phyloP scores from a whole-genome alignment of 1,140 invertebrate species.

The Sitodiplosis mosellana region DNA sequence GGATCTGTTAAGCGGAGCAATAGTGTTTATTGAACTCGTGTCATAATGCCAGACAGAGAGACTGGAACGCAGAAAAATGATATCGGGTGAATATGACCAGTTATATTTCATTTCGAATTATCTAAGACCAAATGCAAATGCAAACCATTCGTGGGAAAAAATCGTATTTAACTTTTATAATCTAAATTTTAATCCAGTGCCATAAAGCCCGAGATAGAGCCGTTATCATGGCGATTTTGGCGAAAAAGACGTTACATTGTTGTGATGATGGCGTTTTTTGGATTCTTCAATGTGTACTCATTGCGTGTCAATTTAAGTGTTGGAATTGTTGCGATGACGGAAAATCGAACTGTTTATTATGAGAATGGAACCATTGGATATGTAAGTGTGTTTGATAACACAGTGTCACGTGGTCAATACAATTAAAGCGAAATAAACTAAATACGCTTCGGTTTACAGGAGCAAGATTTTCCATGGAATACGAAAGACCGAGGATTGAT shows the following conservation, averaged over 20 bases:
- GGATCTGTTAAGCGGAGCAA: no score
- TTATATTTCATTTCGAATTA: no score
- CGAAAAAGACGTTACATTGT: conserved; percentile 49
- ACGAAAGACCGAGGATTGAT: conserved; percentile 52
- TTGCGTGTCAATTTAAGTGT: conserved; percentile 75
- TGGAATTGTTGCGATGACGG: conserved; percentile 76
- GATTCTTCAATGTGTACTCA: conserved; percentile 75
- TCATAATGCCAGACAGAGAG: no score
- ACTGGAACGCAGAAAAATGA: no score
- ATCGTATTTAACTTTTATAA: no score
- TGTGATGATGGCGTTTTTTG: conserved; percentile 61
- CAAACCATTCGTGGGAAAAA: no score
- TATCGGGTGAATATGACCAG: no score
- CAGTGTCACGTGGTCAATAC: no score
- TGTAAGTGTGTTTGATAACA: conserved; percentile 22
- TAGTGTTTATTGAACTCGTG: no score
- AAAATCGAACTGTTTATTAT: conserved; percentile 33
- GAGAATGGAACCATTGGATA: conserved; percentile 33
- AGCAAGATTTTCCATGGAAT: conserved; percentile 56
- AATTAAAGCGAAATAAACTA: not conserved
- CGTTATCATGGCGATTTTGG: conserved; percentile 47
- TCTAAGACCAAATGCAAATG: no score
- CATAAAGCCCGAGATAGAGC: conserved; percentile 26
- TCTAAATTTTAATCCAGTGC: conserved; percentile 19
- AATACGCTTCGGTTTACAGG: conserved; percentile 17